A percentile compares a stretch with the other conserved stretches of the same genome.
Conservation (phyloP, 2,113 vertebrate genomes). For the Pholis gunnellus region DNA sequence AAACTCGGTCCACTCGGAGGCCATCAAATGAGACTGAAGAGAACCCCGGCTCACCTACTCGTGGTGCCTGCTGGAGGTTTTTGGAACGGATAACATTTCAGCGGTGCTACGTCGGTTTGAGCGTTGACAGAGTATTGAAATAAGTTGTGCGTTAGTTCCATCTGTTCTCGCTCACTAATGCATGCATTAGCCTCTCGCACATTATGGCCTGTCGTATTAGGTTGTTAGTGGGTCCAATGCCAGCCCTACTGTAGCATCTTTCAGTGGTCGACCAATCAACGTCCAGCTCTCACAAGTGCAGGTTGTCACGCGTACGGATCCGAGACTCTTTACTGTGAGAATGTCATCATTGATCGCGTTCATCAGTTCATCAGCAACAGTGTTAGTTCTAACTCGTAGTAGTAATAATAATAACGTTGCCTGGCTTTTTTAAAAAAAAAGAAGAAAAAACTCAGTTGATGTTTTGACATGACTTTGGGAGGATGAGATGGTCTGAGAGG, state of each 20-base stretch:
- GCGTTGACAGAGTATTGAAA: constrained; percentile 30
- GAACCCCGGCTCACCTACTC: constrained; percentile 38
- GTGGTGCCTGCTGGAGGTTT: constrained; percentile 48
- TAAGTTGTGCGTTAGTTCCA: constrained; percentile 28
- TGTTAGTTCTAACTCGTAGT: not conserved
- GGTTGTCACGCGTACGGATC: constrained; percentile 1
- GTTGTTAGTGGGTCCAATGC: constrained; percentile 45
- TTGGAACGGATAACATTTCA: constrained; percentile 17
- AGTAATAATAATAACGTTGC: not conserved
- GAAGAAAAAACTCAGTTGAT: not conserved
- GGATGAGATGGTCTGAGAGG: not conserved
- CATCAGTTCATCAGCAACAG: constrained; percentile 12
- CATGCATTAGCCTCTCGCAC: constrained; percentile 23
- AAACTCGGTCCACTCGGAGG: constrained; percentile 19
- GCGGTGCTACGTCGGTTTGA: constrained; percentile 53
- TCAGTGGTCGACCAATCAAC: not conserved
- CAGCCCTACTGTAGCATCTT: constrained; percentile 44
- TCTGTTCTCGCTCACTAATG: constrained; percentile 36
- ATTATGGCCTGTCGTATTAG: constrained; percentile 26
- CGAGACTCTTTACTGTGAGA: constrained; percentile 3
- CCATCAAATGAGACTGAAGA: constrained; percentile 42
- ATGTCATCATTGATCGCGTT: not conserved
- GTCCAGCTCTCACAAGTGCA: not conserved
- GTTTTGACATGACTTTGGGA: not conserved
- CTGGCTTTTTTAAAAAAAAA: not conserved